These are phyloP conservation scores for Cyclargus thomasi DNA, from an alignment of 1,140 invertebrate genomes.

Conservation along the genomic window DNA sequence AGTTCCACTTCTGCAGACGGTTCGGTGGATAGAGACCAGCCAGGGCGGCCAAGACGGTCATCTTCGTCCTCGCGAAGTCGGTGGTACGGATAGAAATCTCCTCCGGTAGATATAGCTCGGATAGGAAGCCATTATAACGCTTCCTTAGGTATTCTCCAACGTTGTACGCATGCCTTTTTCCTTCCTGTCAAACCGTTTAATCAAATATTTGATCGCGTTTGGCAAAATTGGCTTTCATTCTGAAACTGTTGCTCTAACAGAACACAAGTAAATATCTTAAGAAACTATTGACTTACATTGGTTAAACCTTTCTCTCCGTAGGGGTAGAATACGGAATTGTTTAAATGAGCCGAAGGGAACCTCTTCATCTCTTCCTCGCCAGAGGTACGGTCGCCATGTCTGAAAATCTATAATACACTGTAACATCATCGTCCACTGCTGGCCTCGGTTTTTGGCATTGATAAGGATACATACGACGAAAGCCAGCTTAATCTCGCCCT, in stretches of 20 bases:
- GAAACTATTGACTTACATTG: conserved; percentile 75
- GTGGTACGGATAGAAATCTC: conserved; percentile 74
- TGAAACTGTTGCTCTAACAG: no score
- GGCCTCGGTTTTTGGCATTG: background rate
- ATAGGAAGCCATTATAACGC: conserved; percentile 55
- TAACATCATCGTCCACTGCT: background rate
- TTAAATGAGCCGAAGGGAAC: conserved; percentile 80
- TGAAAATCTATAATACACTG: conserved; percentile 75
- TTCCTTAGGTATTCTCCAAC: conserved; percentile 58
- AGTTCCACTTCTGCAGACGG: conserved; percentile 62
- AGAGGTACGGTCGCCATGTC: conserved; percentile 88
- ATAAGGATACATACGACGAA: background rate
- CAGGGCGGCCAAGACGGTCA: conserved; percentile 75
- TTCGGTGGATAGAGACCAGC: conserved; percentile 75
- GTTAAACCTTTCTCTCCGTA: conserved; percentile 83
- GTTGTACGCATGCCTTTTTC: conserved; percentile 51
- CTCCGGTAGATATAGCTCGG: conserved; percentile 53
- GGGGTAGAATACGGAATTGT: conserved; percentile 77
- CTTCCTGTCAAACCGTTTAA: conserved; percentile 45
- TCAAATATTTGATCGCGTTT: background rate
- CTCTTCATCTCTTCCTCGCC: conserved; percentile 71
- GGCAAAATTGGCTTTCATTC: background rate
- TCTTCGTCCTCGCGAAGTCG: conserved; percentile 76
- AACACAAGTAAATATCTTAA: background rate
- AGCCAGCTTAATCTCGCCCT: conserved; percentile 1